Evolutionary conservation across 2,113 vertebrate species (phyloP), one percentile per base, ranked within the genome.

Genomic region (Bos indicus): DNA sequence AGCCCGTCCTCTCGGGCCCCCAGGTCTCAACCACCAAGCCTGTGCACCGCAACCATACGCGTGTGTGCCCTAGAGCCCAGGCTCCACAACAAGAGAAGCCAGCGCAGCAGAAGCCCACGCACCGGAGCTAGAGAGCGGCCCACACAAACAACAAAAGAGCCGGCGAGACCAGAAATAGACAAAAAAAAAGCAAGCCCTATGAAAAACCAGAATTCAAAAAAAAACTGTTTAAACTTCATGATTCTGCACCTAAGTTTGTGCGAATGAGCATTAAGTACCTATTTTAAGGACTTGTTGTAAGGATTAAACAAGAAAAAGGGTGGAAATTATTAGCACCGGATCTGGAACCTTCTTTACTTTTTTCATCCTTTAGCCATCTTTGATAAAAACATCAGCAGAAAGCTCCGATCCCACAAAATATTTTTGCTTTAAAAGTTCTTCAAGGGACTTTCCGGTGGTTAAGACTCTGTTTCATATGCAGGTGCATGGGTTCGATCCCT

Each of bases 341-440:
- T 23, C 81, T 59, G 59, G 48, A 92, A 92, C 3, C 13, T 23
- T 46, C 77, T 54, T 56, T 13, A 33, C 54, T 94, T 95, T 30
- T 54, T 86, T 62, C 13, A 77, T n/a, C 46, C 46, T 86, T 91
- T 86, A 84, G 62, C 4, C 40, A 78, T 48, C 51, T 56, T 89
- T 64, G 62, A 56, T 40, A 51, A 59, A 93, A 93, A 67, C 4
- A 86, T 11, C 30, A 89, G 52, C 52, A 81, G 67, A 23, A 40
- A 97, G 52, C 33, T 86, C 67, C 33, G 36, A 21, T 81, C 7
- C 26, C 59, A 94, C n/a, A 74, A 52, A 88, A 40, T 62, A 74
- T 19, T 86, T 85, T 90, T 81, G 89, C n/a, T 89, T 82, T 81
- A 46, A 21, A 94, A 60, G 43, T 81, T 95, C 43, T 84, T 92